phyloP scores from a whole-genome alignment of 2,797 vertebrate species.

The Tauraco hartlaubi region DNA sequence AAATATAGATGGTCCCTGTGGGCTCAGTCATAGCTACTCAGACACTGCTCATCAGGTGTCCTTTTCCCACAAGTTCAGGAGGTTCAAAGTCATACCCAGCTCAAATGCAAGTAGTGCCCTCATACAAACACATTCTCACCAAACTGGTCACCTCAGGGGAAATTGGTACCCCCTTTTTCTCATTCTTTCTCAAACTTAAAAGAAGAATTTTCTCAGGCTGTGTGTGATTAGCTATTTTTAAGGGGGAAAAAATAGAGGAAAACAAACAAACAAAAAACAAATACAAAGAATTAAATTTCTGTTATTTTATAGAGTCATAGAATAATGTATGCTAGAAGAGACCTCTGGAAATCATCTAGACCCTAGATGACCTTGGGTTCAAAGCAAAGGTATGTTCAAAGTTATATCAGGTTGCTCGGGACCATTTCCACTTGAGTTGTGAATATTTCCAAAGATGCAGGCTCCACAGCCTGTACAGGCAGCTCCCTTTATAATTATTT shows the following conservation, averaged over 20 bases:
- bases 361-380: background rate
- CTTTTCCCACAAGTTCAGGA: background rate
- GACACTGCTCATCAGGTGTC: background rate
- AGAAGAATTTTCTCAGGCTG: background rate
- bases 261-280: fast-evolving
- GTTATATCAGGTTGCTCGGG: background rate
- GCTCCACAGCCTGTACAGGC: background rate
- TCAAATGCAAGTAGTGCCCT: background rate
- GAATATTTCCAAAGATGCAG: background rate
- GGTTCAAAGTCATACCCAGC: background rate
- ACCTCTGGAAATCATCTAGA: background rate
- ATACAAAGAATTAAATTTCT: background rate
- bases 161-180: background rate
- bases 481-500: background rate
- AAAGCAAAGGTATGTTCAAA: background rate
- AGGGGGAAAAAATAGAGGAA: background rate
- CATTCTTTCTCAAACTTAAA: background rate
- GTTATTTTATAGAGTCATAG: background rate
- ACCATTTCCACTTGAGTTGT: background rate
- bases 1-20: background rate
- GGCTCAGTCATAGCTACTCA: background rate
- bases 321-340: background rate
- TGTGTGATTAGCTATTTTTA: background rate
- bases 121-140: background rate
- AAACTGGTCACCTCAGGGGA: background rate